phyloP scores from a whole-genome alignment of 2,113 vertebrate species.

The Rhinoderma darwinii region DNA sequence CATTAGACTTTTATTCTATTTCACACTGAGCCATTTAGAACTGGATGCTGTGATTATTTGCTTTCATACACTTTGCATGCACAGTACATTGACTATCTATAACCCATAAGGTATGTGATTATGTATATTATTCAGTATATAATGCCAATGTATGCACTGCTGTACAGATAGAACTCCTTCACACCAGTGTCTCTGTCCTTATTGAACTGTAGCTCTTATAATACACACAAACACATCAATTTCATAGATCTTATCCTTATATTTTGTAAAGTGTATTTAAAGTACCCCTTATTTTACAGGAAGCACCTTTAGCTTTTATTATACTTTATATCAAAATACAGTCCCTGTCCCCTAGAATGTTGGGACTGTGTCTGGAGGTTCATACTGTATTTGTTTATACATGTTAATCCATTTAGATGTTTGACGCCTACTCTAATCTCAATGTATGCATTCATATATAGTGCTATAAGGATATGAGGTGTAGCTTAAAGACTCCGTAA shows the following conservation, averaged over 20 bases:
- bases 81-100: not conserved
- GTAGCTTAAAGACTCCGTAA: not conserved
- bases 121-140: not conserved
- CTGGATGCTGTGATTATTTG: not conserved
- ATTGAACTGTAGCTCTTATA: not conserved
- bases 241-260: not conserved
- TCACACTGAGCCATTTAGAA: not conserved
- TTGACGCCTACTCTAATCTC: not conserved
- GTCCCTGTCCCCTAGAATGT: not conserved
- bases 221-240: not conserved
- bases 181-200: not conserved
- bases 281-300: too few species aligned
- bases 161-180: not conserved
- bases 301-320: not conserved
- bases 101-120: not conserved
- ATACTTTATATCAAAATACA: not conserved
- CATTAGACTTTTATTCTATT: not conserved
- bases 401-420: not conserved
- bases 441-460: not conserved
- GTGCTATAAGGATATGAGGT: not conserved
- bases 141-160: not conserved
- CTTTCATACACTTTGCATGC: not conserved
- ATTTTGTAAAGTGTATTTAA: not conserved
- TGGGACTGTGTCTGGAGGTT: not conserved
- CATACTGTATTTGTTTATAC: not conserved